These are phyloP conservation scores for Chesias legatella DNA, from an alignment of 2,888 invertebrate genomes.

Conservation along the genomic window DNA sequence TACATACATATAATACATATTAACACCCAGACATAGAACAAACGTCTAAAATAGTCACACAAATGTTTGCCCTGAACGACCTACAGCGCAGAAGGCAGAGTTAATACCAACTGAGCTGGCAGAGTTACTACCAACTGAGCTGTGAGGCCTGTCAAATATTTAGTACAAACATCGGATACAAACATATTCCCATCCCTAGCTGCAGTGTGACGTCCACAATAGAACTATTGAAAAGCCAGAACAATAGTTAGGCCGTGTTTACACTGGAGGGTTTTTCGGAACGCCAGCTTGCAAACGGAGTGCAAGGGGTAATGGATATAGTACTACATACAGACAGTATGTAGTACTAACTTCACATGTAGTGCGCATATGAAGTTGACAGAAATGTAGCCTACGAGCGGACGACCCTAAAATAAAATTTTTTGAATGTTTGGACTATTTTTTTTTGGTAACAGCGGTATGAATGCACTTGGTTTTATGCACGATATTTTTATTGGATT, in stretches of 20 bases:
- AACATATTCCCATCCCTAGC: constrained; percentile 23
- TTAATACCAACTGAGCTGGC: too few relatives aligned
- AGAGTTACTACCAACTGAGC: too few relatives aligned
- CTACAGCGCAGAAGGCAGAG: too few relatives aligned
- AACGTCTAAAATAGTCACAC: too few relatives aligned
- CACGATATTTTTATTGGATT: background rate
- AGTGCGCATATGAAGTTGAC: constrained; percentile 11
- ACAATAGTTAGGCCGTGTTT: constrained; percentile 61
- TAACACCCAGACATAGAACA: too few relatives aligned
- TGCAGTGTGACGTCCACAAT: constrained; percentile 37
- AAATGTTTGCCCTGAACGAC: too few relatives aligned
- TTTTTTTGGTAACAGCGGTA: background rate
- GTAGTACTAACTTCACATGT: background rate
- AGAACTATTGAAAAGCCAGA: constrained; percentile 54
- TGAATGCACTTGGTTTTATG: background rate
- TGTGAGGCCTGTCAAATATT: too few relatives aligned
- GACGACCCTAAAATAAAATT: constrained; percentile 4
- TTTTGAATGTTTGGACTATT: constrained; percentile 3
- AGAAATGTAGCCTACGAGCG: constrained; percentile 15
- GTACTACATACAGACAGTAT: constrained; percentile 8
- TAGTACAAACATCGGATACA: constrained; percentile 3
- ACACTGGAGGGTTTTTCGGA: constrained; percentile 42
- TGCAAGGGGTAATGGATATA: constrained; percentile 20
- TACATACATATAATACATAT: too few relatives aligned
- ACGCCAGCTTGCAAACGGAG: constrained; percentile 31